Evolutionary conservation across 2,797 vertebrate genomes (phyloP).

Genomic region (Smutsia gigantea): DNA sequence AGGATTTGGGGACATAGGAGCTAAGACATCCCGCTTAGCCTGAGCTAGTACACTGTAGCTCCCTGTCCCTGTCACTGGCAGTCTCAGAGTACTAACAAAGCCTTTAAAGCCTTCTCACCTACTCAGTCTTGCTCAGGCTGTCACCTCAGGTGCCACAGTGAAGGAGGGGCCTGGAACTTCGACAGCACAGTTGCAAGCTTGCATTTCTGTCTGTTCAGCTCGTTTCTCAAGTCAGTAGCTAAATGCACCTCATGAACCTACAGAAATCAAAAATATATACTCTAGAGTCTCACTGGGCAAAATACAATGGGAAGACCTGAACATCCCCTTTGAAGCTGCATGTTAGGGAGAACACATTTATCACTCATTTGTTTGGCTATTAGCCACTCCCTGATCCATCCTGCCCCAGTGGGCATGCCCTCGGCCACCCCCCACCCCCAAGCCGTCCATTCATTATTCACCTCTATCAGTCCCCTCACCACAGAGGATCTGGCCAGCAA

Average conservation of each 20-base stretch:
- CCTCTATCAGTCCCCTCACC: neutral
- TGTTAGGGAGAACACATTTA: neutral
- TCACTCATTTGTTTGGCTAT: neutral
- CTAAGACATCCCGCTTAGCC: neutral
- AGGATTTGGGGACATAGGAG: neutral
- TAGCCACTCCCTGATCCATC: neutral
- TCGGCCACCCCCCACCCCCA: neutral
- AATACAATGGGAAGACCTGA: neutral
- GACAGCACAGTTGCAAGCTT: neutral
- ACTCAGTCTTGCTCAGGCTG: neutral
- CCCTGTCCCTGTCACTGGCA: neutral
- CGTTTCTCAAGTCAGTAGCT: neutral
- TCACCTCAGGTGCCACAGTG: neutral
- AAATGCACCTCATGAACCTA: neutral
- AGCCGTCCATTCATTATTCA: neutral
- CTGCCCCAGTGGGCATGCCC: neutral
- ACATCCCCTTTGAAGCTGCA: neutral
- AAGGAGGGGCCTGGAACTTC: neutral
- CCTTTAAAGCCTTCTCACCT: neutral
- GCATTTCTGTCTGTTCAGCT: neutral
- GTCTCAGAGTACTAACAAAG: neutral
- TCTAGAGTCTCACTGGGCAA: neutral
- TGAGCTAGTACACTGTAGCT: no score
- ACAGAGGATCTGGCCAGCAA: neutral
- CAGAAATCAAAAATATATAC: neutral